Evolutionary conservation across 2,888 invertebrate genomes (phyloP).

Genomic region (Drosophila atripex): DNA sequence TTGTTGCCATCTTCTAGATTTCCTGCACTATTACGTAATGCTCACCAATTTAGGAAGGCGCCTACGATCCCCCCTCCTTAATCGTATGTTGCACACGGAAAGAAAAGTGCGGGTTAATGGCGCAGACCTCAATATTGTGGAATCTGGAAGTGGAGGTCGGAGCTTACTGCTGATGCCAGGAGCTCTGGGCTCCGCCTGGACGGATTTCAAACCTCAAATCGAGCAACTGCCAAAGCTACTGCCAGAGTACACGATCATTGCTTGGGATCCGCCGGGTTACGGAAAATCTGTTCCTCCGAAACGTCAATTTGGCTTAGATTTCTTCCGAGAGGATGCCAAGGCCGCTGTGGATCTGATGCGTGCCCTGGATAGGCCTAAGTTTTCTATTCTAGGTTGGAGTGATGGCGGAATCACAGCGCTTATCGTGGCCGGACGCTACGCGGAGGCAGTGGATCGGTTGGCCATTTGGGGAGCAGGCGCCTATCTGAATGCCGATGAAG

Average conservation of each 20-base stretch:
- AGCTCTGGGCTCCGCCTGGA: slow-evolving; percentile 91
- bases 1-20: slow-evolving; percentile 31
- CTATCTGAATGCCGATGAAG: slow-evolving; percentile 89
- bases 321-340: slow-evolving; percentile 90
- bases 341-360: slow-evolving; percentile 89
- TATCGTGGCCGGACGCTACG: slow-evolving; percentile 90
- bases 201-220: slow-evolving; percentile 92
- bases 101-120: slow-evolving; percentile 87
- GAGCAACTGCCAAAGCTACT: slow-evolving; percentile 85
- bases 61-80: slow-evolving; percentile 22
- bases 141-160: slow-evolving; percentile 84
- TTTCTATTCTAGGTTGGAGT: slow-evolving; percentile 94
- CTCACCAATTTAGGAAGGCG: slow-evolving; percentile 31
- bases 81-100: slow-evolving; percentile 82
- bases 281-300: slow-evolving; percentile 92
- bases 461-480: slow-evolving; percentile 92
- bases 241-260: slow-evolving; percentile 83
- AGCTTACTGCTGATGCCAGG: slow-evolving; percentile 90
- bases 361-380: slow-evolving; percentile 87
- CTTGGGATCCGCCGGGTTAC: slow-evolving; percentile 95
- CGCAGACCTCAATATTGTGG: slow-evolving; percentile 87
- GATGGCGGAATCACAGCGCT: slow-evolving; percentile 93
- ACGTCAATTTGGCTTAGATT: slow-evolving; percentile 88
- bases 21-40: slow-evolving; percentile 63
- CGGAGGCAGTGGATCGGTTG: slow-evolving; percentile 88